These are phyloP conservation scores for Hipposideros larvatus DNA, from an alignment of 2,797 vertebrate species.

Conservation along the genomic window DNA sequence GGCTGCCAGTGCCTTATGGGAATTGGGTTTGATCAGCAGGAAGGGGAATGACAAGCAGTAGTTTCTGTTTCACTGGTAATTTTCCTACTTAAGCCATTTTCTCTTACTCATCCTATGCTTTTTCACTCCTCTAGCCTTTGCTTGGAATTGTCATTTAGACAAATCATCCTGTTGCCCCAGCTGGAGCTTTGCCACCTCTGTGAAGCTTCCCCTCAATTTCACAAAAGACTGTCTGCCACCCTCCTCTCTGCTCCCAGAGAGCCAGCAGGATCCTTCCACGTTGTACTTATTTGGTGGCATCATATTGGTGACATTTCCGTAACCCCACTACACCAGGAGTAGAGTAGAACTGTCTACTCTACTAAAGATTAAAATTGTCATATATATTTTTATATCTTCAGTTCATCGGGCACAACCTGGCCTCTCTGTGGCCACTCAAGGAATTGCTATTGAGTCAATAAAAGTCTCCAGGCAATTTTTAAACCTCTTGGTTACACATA, in stretches of 20 bases:
- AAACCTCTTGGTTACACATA: neutral
- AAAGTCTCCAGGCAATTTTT: neutral
- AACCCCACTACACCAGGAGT: neutral
- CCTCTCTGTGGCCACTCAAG: neutral
- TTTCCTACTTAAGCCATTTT: neutral
- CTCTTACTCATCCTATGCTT: neutral
- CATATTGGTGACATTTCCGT: rapidly evolving
- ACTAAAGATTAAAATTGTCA: neutral
- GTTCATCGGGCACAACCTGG: neutral
- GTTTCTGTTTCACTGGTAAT: neutral
- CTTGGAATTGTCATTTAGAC: neutral
- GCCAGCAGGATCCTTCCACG: neutral
- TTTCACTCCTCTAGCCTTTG: neutral
- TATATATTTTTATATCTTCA: neutral
- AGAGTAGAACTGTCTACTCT: too few relatives aligned
- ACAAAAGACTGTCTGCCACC: neutral
- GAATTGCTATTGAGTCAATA: neutral
- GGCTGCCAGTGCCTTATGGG: neutral
- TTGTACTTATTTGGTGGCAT: neutral
- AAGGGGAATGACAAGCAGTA: neutral
- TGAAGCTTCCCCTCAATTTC: neutral
- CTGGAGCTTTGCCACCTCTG: neutral
- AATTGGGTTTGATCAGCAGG: neutral
- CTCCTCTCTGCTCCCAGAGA: neutral
- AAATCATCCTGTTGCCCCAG: neutral